Evolutionary conservation across 2,888 invertebrate genomes (phyloP).

Genomic region (Emmelina monodactyla): DNA sequence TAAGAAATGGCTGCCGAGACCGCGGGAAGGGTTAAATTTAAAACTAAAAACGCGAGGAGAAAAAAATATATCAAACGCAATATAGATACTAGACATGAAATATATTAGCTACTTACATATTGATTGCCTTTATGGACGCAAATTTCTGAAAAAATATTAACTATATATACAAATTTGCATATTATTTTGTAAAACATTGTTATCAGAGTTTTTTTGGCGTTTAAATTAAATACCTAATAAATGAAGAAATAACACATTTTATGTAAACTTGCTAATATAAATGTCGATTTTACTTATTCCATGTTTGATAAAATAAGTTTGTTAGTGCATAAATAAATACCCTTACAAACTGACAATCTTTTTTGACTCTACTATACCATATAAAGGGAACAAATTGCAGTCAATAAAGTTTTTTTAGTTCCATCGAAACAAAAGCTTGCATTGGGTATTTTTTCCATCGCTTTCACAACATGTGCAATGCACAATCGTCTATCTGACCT

Average conservation of each 20-base stretch:
- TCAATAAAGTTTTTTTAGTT: conserved; percentile 51
- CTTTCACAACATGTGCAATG: conserved; percentile 65
- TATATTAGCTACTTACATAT: no score
- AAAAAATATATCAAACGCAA: conserved; percentile 41
- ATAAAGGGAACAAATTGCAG: conserved; percentile 57
- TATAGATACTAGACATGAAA: no score
- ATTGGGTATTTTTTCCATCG: conserved; percentile 51
- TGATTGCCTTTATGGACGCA: no score
- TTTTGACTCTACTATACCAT: conserved; percentile 24
- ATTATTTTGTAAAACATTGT: no score
- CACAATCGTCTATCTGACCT: conserved; percentile 52
- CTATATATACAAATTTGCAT: no score
- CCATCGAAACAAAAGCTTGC: conserved; percentile 51
- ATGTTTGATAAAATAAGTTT: no score
- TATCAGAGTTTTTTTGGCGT: no score
- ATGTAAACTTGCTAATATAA: no score
- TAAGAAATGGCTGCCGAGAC: conserved; percentile 50
- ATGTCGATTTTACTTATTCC: no score
- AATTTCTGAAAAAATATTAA: no score
- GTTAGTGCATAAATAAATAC: conserved; percentile 13
- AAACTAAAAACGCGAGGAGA: conserved; percentile 31
- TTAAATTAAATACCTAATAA: no score
- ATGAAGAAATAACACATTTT: no score
- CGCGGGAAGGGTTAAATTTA: conserved; percentile 50
- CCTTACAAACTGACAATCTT: conserved; percentile 25